Conservation (phyloP, 30 jellyfish, hydroid and myxozoan species). For the Nemopilema nomurai region DNA sequence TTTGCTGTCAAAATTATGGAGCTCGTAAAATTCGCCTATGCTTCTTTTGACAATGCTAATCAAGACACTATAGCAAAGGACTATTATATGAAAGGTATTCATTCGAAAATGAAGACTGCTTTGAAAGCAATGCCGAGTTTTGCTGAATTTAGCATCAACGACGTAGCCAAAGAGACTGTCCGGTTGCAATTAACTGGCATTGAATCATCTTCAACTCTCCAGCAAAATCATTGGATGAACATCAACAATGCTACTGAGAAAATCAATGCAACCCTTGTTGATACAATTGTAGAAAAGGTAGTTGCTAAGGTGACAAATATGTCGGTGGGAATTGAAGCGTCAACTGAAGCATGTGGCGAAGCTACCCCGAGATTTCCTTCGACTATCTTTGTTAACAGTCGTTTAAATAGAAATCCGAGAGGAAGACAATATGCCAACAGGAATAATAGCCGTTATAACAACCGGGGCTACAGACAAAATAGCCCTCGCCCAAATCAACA, state of each 20-base stretch:
- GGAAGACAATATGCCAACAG: not conserved
- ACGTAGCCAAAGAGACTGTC: constrained; percentile 22
- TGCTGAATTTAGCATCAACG: not conserved
- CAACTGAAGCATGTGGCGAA: too few species aligned
- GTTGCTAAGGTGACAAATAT: not conserved
- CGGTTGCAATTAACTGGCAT: constrained; percentile 51
- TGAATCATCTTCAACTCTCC: constrained; percentile 48
- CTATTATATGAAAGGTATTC: constrained; percentile 45
- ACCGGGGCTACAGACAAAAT: not conserved
- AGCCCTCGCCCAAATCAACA: too few species aligned
- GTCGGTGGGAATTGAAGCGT: not conserved
- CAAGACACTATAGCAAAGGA: constrained; percentile 28
- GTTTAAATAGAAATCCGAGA: not conserved
- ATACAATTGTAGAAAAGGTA: constrained; percentile 4
- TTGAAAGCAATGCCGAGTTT: constrained; percentile 35
- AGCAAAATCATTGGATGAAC: not conserved
- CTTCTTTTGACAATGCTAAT: constrained; percentile 10
- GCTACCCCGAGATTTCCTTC: too few species aligned
- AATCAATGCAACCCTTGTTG: constrained; percentile 6
- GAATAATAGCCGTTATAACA: not conserved
- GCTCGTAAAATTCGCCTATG: constrained; percentile 45
- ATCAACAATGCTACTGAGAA: not conserved
- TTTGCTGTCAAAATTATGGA: constrained; percentile 17
- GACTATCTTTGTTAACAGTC: not conserved
- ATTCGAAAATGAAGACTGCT: constrained; percentile 39